phyloP scores from a whole-genome alignment of 2,113 vertebrate species.

The Nothoprocta pentlandii region DNA sequence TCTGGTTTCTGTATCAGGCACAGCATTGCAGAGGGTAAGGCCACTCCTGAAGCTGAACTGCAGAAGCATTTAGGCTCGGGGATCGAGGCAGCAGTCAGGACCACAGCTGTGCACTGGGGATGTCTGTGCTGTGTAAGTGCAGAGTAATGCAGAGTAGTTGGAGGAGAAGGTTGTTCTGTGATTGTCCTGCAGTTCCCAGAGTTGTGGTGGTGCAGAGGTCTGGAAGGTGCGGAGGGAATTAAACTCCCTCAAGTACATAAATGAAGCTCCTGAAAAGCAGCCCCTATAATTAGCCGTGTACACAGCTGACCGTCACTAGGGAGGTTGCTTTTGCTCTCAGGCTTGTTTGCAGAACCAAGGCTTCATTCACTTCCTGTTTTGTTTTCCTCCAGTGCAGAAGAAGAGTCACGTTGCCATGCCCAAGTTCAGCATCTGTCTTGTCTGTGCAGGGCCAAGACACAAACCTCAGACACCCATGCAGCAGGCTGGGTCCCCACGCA shows the following conservation, averaged over 20 bases:
- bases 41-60: neutral
- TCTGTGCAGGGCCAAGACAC: neutral
- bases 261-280: constrained; percentile 50
- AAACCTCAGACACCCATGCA: neutral
- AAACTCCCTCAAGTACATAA: constrained; percentile 8
- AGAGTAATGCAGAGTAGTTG: neutral
- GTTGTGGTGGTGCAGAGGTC: neutral
- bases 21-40: neutral
- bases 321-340: constrained; percentile 11
- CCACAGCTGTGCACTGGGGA: accelerated
- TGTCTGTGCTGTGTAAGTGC: neutral
- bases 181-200: neutral
- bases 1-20: neutral
- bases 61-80: neutral
- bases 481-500: neutral
- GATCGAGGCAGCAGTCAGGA: neutral
- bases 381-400: constrained; percentile 7
- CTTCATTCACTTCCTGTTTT: constrained; percentile 37
- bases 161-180: neutral
- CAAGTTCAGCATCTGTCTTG: neutral
- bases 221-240: constrained; percentile 20
- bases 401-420: neutral
- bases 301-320: neutral
- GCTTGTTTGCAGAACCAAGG: constrained; percentile 31
- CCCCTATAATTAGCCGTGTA: constrained; percentile 62